These are phyloP conservation scores for Hirtodrosophila duncani DNA, from an alignment of 2,888 invertebrate genomes.

Conservation along the genomic window DNA sequence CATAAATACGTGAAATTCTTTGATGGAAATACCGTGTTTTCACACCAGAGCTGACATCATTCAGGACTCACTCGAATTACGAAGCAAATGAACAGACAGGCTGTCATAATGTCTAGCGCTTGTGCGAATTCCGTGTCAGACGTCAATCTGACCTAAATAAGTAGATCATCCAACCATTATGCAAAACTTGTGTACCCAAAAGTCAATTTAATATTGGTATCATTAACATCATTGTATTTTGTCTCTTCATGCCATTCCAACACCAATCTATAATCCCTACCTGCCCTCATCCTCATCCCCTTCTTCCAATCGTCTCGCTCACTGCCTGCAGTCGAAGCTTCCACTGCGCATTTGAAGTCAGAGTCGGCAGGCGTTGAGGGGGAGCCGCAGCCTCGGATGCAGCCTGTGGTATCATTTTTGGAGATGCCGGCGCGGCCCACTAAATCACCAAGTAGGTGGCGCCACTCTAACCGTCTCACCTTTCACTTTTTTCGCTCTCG, in stretches of 20 bases:
- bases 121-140: slow-evolving; percentile 28
- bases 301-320: background rate
- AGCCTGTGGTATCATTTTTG: slow-evolving; percentile 77
- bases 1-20: too few relatives aligned
- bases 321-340: slow-evolving; percentile 75
- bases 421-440: slow-evolving; percentile 78
- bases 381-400: slow-evolving; percentile 74
- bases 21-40: too few relatives aligned
- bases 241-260: slow-evolving; percentile 18
- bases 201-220: too few relatives aligned
- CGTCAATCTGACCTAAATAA: slow-evolving; percentile 14
- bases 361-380: slow-evolving; percentile 49
- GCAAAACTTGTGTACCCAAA: too few relatives aligned
- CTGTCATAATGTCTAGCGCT: slow-evolving; percentile 33
- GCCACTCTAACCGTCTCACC: slow-evolving; percentile 24
- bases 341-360: slow-evolving; percentile 71
- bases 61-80: too few relatives aligned
- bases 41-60: too few relatives aligned
- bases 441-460: slow-evolving; percentile 78
- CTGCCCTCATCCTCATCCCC: background rate
- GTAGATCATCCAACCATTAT: slow-evolving; percentile 9
- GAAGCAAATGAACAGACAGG: slow-evolving; percentile 25
- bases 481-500: slow-evolving; percentile 17
- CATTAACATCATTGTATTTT: slow-evolving; percentile 30
- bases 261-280: too few relatives aligned